Evolutionary conservation across 2,797 vertebrate genomes (phyloP), one percentile per base, ranked within the genome.

Genomic region (Prionace glauca): DNA sequence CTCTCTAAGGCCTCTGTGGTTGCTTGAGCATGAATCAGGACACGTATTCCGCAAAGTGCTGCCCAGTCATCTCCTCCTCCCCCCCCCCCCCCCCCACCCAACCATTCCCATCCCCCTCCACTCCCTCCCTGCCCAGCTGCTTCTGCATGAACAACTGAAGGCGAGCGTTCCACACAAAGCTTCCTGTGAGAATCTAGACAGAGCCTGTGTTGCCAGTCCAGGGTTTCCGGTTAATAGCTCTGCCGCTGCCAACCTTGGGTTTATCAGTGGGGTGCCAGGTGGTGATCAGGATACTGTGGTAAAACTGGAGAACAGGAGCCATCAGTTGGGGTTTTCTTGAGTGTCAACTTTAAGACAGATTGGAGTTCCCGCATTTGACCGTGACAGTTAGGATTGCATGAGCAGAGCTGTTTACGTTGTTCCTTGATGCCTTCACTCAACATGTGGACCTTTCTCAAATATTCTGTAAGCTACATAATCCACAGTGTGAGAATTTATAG

Each of bases 201-300:
- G 72, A 95, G 29, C 41, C 50, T 77, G 71, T 72, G 93, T 77
- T 95, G 71, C 93, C 93, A 72, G 72, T 95, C 93, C 93, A 32
- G 26, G 93, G 93, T 95, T 95, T 95, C 93, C 93, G 93, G 93
- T 77, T 67, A 95, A 65, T n/a, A 95, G 50, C 71, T 95, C 71
- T 72, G 93, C 97, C 96, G 97, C 97, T 96, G 96, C 97, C 96
- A 97, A 97, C 84, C 95, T 97, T 96, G 96, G 81, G 97, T 97
- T 98, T 98, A 98, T 98, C 98, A 98, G 98, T 97, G 97, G 96
- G 97, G 96, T 97, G 96, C 97, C 99, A 99, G 98, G 98, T 97
- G 97, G 97, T 97, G 97, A 98, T 97, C 99, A 99, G 98, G 99
- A 98, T 98, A 98, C 98, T 98, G 98, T 98, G 99, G 98, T 99